These are phyloP conservation scores for Muschampia plurimacula DNA, from an alignment of 2,888 invertebrate genomes.

Conservation along the genomic window DNA sequence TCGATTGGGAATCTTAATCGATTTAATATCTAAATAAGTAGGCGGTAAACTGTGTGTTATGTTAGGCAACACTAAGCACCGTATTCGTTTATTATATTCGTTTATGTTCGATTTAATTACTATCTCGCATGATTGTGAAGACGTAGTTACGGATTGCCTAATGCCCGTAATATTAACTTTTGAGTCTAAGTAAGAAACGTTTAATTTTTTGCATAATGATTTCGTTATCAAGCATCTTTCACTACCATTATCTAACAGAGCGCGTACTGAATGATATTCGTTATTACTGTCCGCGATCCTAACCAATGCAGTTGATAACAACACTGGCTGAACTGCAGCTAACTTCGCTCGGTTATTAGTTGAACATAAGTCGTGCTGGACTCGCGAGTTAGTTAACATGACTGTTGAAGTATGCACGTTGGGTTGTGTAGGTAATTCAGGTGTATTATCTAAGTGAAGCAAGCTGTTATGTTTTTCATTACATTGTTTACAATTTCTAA, in stretches of 20 bases:
- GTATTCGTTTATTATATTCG: neutral
- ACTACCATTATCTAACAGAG: constrained; percentile 9
- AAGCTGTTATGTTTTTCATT: constrained; percentile 39
- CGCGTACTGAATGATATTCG: neutral
- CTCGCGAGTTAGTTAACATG: too few species aligned
- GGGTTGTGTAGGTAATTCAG: neutral
- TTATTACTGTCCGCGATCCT: neutral
- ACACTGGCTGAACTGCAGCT: neutral
- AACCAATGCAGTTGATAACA: neutral
- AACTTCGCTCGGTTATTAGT: neutral
- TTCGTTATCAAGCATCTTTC: neutral
- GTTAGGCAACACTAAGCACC: constrained; percentile 20
- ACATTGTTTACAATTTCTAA: constrained; percentile 41
- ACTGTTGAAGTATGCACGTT: neutral
- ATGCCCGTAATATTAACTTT: constrained; percentile 2
- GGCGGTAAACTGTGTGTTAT: constrained; percentile 37
- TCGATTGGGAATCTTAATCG: constrained; percentile 33
- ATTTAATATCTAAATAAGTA: constrained; percentile 13
- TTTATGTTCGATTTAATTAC: neutral
- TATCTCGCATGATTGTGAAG: constrained; percentile 11
- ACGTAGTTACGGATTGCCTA: neutral
- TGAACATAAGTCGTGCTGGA: neutral
- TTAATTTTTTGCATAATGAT: constrained; percentile 14
- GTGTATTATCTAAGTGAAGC: constrained; percentile 28
- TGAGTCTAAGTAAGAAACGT: constrained; percentile 8